Percentiles rank a stretch among this genome's conserved stretches.
These are phyloP conservation scores for Dissostichus mawsoni DNA, from an alignment of 2,113 vertebrate genomes.

Conservation along the genomic window DNA sequence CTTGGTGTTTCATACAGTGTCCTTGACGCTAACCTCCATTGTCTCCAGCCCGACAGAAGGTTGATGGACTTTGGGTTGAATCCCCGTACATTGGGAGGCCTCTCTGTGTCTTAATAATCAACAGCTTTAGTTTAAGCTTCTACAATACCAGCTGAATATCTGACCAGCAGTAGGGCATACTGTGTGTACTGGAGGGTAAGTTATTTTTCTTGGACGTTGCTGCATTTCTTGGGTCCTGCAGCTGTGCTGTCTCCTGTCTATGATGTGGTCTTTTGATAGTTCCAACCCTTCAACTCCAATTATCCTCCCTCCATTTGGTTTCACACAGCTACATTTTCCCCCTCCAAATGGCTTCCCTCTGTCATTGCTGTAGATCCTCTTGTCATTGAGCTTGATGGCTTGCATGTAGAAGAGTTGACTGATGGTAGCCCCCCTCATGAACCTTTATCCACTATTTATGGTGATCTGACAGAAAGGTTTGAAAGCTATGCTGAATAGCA, in stretches of 20 bases:
- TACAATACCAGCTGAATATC: background rate
- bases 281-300: slow-evolving; percentile 54
- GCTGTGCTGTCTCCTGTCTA: slow-evolving; percentile 14
- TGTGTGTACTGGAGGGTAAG: background rate
- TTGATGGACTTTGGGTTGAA: slow-evolving; percentile 22
- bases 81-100: background rate
- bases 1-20: slow-evolving; percentile 62
- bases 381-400: slow-evolving; percentile 46
- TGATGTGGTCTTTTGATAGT: slow-evolving; percentile 45
- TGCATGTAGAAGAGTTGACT: slow-evolving; percentile 27
- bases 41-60: slow-evolving; percentile 34
- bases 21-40: slow-evolving; percentile 64
- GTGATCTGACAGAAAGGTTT: slow-evolving; percentile 17
- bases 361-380: slow-evolving; percentile 48
- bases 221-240: background rate
- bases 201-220: background rate
- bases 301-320: slow-evolving; percentile 55
- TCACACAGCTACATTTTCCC: slow-evolving; percentile 40
- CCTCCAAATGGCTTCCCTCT: slow-evolving; percentile 50
- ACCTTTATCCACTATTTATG: slow-evolving; percentile 14
- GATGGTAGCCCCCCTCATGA: slow-evolving; percentile 32
- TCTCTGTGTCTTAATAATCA: slow-evolving; percentile 12
- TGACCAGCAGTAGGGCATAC: background rate
- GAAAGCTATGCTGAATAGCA: slow-evolving; percentile 14
- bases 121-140: background rate